phyloP scores from a whole-genome alignment of 1,140 invertebrate species.

The Pogonomyrmex californicus region DNA sequence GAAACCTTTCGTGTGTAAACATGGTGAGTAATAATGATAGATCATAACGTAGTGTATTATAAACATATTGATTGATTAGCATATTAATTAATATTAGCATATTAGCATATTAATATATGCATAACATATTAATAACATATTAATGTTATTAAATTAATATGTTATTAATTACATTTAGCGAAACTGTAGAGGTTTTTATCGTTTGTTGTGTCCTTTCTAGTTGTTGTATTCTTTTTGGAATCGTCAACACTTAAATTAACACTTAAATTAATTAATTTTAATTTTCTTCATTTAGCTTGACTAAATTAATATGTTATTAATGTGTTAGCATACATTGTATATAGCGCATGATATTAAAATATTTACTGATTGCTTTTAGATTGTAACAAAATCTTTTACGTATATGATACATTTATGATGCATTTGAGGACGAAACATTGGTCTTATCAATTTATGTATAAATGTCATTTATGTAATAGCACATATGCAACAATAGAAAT shows the following conservation, averaged over 20 bases:
- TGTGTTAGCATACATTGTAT: background rate
- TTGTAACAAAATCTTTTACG: constrained; percentile 83
- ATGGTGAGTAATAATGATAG: constrained; percentile 74
- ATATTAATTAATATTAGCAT: too few species aligned
- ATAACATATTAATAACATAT: too few species aligned
- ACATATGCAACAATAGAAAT: constrained; percentile 67
- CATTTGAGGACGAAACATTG: constrained; percentile 83
- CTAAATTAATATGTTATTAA: constrained; percentile 61
- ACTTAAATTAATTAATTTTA: too few species aligned
- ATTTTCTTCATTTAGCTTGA: background rate
- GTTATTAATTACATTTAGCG: background rate
- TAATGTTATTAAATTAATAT: too few species aligned
- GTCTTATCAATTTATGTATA: constrained; percentile 66
- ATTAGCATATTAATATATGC: too few species aligned
- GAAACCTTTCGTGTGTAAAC: constrained; percentile 81
- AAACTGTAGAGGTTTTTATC: background rate
- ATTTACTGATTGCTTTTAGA: constrained; percentile 72
- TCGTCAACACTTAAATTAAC: background rate
- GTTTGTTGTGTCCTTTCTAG: background rate
- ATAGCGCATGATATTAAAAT: background rate
- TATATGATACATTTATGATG: constrained; percentile 81
- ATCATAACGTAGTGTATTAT: background rate
- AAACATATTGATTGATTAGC: background rate
- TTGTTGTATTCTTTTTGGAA: background rate
- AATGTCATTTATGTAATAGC: constrained; percentile 81